Base-by-base conservation (phyloP, 2,113 vertebrate genomes). In the Sapayoa aenigma region DNA sequence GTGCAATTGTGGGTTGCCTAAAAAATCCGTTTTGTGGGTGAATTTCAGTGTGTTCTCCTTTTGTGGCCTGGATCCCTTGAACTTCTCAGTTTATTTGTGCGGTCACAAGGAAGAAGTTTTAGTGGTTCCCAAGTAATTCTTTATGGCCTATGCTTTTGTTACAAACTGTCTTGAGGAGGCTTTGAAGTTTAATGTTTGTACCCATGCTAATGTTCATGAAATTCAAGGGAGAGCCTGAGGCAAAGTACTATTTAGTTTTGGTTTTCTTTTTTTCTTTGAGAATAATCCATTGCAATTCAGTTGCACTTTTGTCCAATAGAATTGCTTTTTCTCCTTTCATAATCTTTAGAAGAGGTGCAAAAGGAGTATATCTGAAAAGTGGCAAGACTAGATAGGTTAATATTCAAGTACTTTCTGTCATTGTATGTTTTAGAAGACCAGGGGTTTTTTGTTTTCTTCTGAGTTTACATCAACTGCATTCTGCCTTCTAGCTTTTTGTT, bases 111-210 rank as follows among this genome's bases (percentile, higher is more conserved):
- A 77, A 69, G 30, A 12, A 25, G 27, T 74, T 52, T 39, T 81
- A 50, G 83, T 78, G 76, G 67, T 94, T 95, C 78, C 42, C 1
- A 6, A 82, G 59, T 66, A 91, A 65, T 65, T 58, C n/a, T 79
- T 94, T 93, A 87, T 73, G 72, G 67, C 31, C 89, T 87, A 46
- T 59, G 59, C 55, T 90, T 94, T 91, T 93, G 31, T 89, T 91
- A 65, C 15, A 22, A 73, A 69, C 44, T 66, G 49, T 73, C 46
- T 58, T 80, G 84, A 76, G 21, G 25, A 73, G 37, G 22, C 84
- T 94, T 92, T 96, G 91, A 89, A 79, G 46, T 82, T 76, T 76
- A 47, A 78, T 84, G 41, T 56, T 68, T 62, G 47, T 89, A 46
- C 56, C 46, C 78, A 44, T 74, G 53, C 37, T 78, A 50, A 80